Conservation (phyloP, 64 coral and sea anemone species). For the Pocillopora verrucosa region DNA sequence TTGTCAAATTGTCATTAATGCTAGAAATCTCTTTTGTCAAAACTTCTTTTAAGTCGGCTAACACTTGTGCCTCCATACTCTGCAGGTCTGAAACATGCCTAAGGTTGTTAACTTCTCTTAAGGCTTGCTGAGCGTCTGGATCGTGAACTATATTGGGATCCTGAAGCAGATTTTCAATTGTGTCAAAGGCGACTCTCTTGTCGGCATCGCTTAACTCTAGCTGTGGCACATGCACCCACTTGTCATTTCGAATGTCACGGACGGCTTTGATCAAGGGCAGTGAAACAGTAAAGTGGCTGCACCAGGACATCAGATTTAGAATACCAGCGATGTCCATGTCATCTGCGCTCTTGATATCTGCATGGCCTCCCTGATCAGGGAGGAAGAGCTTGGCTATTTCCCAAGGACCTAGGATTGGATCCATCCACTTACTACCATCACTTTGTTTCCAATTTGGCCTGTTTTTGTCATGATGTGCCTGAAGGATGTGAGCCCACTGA, state of each 20-base stretch:
- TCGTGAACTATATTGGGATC: conserved; percentile 63
- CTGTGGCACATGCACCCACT: conserved; percentile 72
- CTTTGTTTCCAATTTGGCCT: conserved; percentile 75
- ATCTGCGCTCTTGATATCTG: neutral
- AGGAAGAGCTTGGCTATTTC: conserved; percentile 82
- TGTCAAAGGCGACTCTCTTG: conserved; percentile 56
- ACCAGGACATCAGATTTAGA: conserved; percentile 68
- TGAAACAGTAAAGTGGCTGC: conserved; percentile 50
- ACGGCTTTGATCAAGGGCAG: conserved; percentile 33
- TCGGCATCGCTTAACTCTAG: conserved; percentile 54
- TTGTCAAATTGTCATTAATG: conserved; percentile 25
- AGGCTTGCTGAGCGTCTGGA: conserved; percentile 42
- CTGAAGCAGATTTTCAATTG: conserved; percentile 62
- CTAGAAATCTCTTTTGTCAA: conserved; percentile 44
- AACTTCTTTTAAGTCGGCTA: conserved; percentile 67
- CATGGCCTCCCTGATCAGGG: conserved; percentile 36
- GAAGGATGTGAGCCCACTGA: conserved; percentile 51
- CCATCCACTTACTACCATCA: conserved; percentile 40
- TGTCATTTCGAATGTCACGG: conserved; percentile 52
- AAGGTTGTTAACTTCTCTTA: conserved; percentile 46
- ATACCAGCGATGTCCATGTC: conserved; percentile 53
- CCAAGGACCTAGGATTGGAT: conserved; percentile 66
- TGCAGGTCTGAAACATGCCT: conserved; percentile 30
- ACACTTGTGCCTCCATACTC: conserved; percentile 48
- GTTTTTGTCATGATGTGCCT: conserved; percentile 25